Evolutionary conservation across 2,888 invertebrate genomes (phyloP), one percentile per base, ranked within the genome.

Genomic region (Augiades crinisus): DNA sequence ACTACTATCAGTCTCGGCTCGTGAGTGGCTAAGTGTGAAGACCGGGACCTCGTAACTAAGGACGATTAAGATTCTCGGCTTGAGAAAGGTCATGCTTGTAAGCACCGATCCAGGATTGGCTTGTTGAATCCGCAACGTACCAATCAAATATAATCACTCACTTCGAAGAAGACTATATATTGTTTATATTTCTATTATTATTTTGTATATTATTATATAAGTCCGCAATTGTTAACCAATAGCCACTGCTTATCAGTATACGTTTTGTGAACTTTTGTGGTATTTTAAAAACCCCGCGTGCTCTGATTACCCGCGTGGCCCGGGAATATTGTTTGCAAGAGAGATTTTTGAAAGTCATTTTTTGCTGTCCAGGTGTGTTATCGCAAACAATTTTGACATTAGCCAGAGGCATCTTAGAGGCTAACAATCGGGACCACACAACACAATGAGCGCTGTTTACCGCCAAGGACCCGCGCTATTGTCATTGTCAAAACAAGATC

Each of bases 401-500:
- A 61, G 65, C 60, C n/a, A n/a, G n/a, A n/a, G n/a, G n/a, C n/a
- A n/a, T n/a, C n/a, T 63, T 47, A 49, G 33, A 79, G 70, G 63
- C 65, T 47, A 54, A 57, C 58, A 58, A 61, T 60, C 41, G 61
- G 71, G 86, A 87, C 88, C 88, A 86, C 88, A 89, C 88, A 88
- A 78, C 76, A 88, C 86, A 88, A 86, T 78, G 70, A 65, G 68
- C 64, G 67, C 76, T 72, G 70, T 78, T 83, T 78, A 75, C 83
- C 79, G 76, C 74, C 71, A 77, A 78, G 75, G 75, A 78, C 65
- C 63, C 59, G 64, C 65, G 63, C 80, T 64, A 82, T 88, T 87
- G 86, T 86, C 68, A 71, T 70, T 86, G 88, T 88, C 88, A 89
- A 84, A 89, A 89, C 88, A 89, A 76, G 88, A 89, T 89, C 88